These are phyloP conservation scores for Megaceryle torquata DNA, from an alignment of 2,113 vertebrate genomes.

Conservation along the genomic window DNA sequence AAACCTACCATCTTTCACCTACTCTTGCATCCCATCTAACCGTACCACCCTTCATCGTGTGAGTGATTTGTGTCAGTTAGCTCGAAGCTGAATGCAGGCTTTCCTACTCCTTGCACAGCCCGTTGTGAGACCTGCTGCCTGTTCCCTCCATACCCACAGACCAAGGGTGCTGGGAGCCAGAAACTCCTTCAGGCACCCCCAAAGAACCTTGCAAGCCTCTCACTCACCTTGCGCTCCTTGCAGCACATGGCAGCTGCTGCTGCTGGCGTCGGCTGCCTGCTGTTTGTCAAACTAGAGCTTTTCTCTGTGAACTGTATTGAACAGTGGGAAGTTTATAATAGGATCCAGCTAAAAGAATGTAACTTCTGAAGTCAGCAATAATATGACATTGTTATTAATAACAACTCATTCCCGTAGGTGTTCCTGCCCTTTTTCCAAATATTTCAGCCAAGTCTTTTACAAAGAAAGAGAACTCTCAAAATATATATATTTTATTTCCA, in stretches of 20 bases:
- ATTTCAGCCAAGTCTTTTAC: background rate
- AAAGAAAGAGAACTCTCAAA: background rate
- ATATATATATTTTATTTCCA: background rate
- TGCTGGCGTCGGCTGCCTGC: background rate
- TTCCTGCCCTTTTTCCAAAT: background rate
- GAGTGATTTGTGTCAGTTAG: background rate
- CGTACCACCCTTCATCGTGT: background rate
- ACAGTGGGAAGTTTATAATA: background rate
- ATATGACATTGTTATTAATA: background rate
- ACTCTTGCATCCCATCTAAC: background rate
- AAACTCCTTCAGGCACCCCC: background rate
- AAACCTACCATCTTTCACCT: background rate
- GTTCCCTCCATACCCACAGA: background rate
- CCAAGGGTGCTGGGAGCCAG: background rate
- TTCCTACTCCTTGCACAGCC: background rate
- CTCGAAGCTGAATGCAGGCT: background rate
- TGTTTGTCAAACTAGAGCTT: background rate
- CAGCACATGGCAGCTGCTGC: background rate
- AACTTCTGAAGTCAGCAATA: conserved; percentile 1
- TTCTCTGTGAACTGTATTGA: background rate
- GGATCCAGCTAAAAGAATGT: background rate
- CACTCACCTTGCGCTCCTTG: background rate
- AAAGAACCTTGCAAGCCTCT: background rate
- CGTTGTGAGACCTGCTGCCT: fast-evolving
- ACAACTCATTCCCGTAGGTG: background rate